These are phyloP conservation scores for Sciurus carolinensis DNA, from an alignment of 2,797 vertebrate genomes.

Conservation along the genomic window DNA sequence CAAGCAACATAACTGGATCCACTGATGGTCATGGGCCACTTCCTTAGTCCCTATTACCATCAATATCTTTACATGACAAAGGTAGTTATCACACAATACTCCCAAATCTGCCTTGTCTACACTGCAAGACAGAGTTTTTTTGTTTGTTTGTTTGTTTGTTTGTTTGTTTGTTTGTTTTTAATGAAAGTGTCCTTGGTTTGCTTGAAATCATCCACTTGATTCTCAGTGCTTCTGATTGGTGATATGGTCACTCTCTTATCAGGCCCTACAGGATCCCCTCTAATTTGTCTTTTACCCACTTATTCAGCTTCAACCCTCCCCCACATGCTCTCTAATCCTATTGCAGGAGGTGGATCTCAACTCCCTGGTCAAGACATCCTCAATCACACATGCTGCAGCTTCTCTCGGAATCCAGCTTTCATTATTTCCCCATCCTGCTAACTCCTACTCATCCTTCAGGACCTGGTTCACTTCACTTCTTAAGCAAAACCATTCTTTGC, in stretches of 20 bases:
- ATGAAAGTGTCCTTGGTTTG: neutral
- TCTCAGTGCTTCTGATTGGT: neutral
- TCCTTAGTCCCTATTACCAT: neutral
- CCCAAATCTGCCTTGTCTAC: no score
- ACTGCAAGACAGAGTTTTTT: no score
- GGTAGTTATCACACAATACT: neutral
- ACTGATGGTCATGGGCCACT: neutral
- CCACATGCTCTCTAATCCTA: neutral
- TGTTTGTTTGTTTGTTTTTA: neutral
- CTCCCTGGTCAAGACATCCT: neutral
- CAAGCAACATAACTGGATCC: neutral
- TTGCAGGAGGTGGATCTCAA: neutral
- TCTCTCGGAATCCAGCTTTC: neutral
- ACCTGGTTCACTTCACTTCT: neutral
- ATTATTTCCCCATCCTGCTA: neutral
- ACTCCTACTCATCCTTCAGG: neutral
- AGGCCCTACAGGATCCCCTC: neutral
- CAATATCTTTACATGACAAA: neutral
- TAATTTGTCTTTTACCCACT: neutral
- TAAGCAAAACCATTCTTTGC: neutral
- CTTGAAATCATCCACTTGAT: neutral
- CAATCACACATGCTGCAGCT: neutral
- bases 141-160: neutral
- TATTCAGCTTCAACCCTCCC: neutral
- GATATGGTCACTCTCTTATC: neutral